Evolutionary conservation across 2,888 invertebrate genomes (phyloP), one percentile per base, ranked within the genome.

Genomic region (Automeris io): DNA sequence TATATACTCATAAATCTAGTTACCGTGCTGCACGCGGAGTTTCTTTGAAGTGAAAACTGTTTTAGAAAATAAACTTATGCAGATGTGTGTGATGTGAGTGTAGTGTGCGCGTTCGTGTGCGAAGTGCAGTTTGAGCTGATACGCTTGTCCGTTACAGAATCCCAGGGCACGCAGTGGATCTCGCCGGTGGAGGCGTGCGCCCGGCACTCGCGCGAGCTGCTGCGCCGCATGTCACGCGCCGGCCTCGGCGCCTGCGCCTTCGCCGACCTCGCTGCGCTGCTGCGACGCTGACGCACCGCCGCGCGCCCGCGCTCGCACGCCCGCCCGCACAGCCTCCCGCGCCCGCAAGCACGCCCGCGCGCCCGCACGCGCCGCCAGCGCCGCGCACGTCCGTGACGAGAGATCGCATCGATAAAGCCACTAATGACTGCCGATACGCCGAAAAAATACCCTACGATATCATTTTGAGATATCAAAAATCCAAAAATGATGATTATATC

Each of bases 241-340:
- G 95, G 95, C 45, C 90, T 98, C 51, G 97, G 97, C 65, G 93
- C 96, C 43, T 96, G 96, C 90, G 98, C 97, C 77, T 98, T 98
- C 88, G 95, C 97, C 64, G 95, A 94, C 83, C 92, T 97, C 67
- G 91, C 93, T 65, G 94, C 95, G 78, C 91, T 94, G 71, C 90
- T 93, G 80, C 89, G 90, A 56, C 90, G 90, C 90, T 91, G 91
- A 90, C 87, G 65, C 82, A 26, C 26, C 26, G 29, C 87, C 83
- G 85, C 83, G 74, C 79, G 32, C 38, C 41, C 32, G 33, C 22
- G 61, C 62, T 60, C 50, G 26, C 44, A n/a, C n/a, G n/a, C 52
- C 62, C 58, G 34, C 24, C 23, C 47, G 12, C 47, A 31, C 32
- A 43, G 25, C 43, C 37, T 22, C 35, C 31, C 51, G 32, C 40